Evolutionary conservation across 2,797 vertebrate species (phyloP).

Genomic region (Cephalopachus bancanus): DNA sequence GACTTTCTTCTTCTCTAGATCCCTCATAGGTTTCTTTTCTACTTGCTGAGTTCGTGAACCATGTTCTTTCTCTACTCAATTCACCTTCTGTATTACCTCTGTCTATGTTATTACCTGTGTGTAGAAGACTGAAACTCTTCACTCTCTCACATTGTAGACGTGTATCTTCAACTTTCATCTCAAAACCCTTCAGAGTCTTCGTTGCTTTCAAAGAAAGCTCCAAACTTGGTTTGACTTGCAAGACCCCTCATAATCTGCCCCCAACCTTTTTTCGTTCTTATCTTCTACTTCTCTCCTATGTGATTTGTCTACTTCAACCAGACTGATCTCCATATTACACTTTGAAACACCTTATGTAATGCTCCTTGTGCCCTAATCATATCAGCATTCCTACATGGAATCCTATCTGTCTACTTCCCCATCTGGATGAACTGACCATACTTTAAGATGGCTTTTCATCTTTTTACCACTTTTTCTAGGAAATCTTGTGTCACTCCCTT

Average conservation of each 20-base stretch:
- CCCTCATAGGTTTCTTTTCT: conserved; percentile 2
- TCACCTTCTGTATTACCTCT: neutral
- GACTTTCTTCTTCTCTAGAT: neutral
- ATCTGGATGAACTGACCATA: neutral
- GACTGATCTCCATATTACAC: neutral
- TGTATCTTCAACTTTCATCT: neutral
- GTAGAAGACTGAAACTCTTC: neutral
- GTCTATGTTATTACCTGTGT: neutral
- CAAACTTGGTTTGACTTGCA: conserved; percentile 12
- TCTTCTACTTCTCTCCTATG: neutral
- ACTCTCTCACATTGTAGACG: neutral
- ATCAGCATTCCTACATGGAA: neutral
- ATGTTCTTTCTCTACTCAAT: neutral
- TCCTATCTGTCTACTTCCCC: neutral
- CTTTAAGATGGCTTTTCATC: neutral
- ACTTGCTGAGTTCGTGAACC: neutral
- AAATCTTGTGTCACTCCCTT: neutral
- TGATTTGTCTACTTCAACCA: neutral
- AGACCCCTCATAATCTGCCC: neutral
- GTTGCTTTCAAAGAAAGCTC: conserved; percentile 20
- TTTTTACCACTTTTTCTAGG: neutral
- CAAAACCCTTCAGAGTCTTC: neutral
- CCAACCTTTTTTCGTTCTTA: neutral
- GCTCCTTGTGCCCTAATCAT: neutral
- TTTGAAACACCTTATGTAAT: neutral